Base-by-base conservation (phyloP, 2,113 vertebrate species). In the Vidua macroura region DNA sequence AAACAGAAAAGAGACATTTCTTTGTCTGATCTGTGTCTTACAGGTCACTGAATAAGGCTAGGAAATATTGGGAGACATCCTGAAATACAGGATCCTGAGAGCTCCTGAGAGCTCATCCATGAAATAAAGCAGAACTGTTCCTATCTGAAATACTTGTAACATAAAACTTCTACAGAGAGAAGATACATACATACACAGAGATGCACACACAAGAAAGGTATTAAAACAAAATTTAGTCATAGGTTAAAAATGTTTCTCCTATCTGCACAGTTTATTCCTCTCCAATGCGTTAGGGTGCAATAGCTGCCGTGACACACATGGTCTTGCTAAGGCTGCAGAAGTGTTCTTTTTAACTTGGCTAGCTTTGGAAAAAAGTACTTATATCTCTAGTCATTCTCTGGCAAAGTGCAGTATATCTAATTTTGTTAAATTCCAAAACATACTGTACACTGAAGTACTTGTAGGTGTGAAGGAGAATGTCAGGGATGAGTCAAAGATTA, bases 401-500 rank as follows among this genome's bases (percentile, higher is more conserved):
- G 82, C 96, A 93, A 95, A 97, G 83, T 92, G 76, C 88, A 90
- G 77, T 85, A 68, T 90, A 93, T 90, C 92, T 95, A 94, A 97
- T 96, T 97, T 96, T 96, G 90, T 95, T 95, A 96, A 96, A 96
- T 96, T 95, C 94, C 94, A 95, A 97, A 97, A 95, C 28, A 96
- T 79, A 95, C 96, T 97, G 90, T 94, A 73, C 92, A 96, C 95
- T 79, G 94, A 96, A 97, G 95, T 95, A 81, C 96, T 94, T 91
- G 98, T 98, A 98, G 98, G 97, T 97, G 97, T 97, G 89, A 95
- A 95, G 60, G 9, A 96, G 97, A 98, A 98, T 98, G 97, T 98
- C 97, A 98, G 86, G 90, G 94, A 97, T 98, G 97, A 97, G 96
- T 98, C 97, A 97, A 98, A 97, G 96, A 98, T 97, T 98, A 98